A percentile compares a stretch with the other conserved stretches of the same genome.
Evolutionary conservation across 2,797 vertebrate genomes (phyloP).

Genomic region (Podargus strigoides): DNA sequence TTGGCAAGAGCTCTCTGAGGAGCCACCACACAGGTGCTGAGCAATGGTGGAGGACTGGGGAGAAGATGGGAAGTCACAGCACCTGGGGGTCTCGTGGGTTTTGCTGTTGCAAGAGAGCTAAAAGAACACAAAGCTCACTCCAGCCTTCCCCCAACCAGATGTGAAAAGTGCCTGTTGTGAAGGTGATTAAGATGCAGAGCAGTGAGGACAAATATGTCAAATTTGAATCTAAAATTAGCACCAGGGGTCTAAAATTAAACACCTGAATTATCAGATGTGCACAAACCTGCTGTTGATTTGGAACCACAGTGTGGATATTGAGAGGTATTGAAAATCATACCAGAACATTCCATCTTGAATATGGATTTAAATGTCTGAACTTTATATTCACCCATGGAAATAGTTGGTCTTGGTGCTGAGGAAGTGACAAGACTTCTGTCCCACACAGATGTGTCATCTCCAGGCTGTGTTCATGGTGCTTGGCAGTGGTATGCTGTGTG

Average conservation of each 20-base stretch:
- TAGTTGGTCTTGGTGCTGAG: not conserved
- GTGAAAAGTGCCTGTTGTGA: not conserved
- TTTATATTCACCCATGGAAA: not conserved
- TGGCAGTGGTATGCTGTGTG: fast-evolving
- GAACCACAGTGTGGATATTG: not conserved
- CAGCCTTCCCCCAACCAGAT: too few relatives aligned
- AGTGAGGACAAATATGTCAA: constrained; percentile 10
- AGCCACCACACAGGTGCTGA: not conserved
- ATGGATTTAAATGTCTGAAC: not conserved
- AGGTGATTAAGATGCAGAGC: constrained; percentile 26
- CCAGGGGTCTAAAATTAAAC: constrained; percentile 25
- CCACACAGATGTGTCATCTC: not conserved
- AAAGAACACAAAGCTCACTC: fast-evolving
- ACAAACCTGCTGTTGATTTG: constrained; percentile 12
- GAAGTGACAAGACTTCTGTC: not conserved
- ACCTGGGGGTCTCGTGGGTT: not conserved
- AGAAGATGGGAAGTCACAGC: not conserved
- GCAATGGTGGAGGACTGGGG: not conserved
- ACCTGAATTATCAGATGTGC: not conserved
- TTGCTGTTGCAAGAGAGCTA: not conserved
- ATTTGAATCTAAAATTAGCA: constrained; percentile 15
- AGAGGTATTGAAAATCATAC: not conserved
- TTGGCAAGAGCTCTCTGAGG: not conserved
- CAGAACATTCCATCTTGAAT: not conserved
- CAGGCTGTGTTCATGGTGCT: not conserved